phyloP scores from a whole-genome alignment of 1,140 invertebrate species.

The Drosophila grimshawi region DNA sequence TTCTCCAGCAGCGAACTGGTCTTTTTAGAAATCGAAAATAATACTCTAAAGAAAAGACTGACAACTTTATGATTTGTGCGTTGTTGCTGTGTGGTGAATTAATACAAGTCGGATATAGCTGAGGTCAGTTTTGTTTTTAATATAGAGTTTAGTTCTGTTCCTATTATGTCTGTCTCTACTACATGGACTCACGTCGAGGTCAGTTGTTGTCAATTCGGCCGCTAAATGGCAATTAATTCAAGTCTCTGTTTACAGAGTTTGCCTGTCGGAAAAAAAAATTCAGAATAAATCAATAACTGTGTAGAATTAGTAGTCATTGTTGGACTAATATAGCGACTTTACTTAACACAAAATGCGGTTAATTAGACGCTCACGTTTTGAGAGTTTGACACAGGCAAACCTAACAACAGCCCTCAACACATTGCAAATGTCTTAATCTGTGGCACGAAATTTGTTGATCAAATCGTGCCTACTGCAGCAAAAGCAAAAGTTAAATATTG shows the following conservation, averaged over 20 bases:
- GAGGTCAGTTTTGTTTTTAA: slow-evolving; percentile 38
- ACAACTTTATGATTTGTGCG: slow-evolving; percentile 53
- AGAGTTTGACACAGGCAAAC: background rate
- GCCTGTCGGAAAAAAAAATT: slow-evolving; percentile 37
- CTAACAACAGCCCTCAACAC: slow-evolving; percentile 47
- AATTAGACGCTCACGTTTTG: slow-evolving; percentile 74
- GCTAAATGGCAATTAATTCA: slow-evolving; percentile 67
- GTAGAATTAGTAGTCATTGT: slow-evolving; percentile 49
- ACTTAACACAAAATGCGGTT: slow-evolving; percentile 49
- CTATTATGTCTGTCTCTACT: slow-evolving; percentile 24
- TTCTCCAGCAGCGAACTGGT: background rate
- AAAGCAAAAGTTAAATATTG: slow-evolving; percentile 32
- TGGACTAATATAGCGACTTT: slow-evolving; percentile 24
- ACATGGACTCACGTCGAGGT: slow-evolving; percentile 48
- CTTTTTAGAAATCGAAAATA: slow-evolving; percentile 6
- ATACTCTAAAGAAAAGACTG: background rate
- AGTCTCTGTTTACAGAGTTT: slow-evolving; percentile 3
- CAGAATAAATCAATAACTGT: slow-evolving; percentile 64
- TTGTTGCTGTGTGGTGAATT: slow-evolving; percentile 37
- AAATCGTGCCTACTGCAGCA: slow-evolving; percentile 38
- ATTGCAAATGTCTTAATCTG: slow-evolving; percentile 56
- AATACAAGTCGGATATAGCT: slow-evolving; percentile 68
- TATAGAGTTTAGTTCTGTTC: slow-evolving; percentile 51
- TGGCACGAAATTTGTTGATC: slow-evolving; percentile 52
- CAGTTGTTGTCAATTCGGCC: slow-evolving; percentile 32